Base-by-base conservation (phyloP, 2,888 invertebrate genomes). In the Drosophila hawaiiensis region DNA sequence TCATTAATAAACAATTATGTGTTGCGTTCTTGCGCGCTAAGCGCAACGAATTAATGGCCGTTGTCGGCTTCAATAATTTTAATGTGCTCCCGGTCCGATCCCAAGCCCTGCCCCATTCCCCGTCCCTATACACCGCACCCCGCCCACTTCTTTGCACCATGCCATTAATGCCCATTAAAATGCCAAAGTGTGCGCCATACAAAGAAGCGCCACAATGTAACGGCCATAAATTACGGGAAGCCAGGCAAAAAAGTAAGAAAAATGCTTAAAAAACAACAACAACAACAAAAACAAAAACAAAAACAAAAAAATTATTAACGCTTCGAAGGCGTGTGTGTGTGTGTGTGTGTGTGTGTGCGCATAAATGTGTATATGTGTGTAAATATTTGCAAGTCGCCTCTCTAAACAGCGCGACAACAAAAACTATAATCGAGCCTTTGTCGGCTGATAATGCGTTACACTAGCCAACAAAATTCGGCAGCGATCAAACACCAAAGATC, bases 1-100 rank as follows among this genome's bases (percentile, higher is more conserved):
- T 95, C 95, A 95, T 95, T 95, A 95, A 95, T 95, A 95, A 94
- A 94, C 94, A 94, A 95, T 95, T 95, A 95, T 91, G 90, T 77
- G 83, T 74, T 71, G 66, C 82, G 69, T 84, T 89, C 84, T 89
- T 84, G 82, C 76, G 63, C 78, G 75, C 83, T 80, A 74, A 90
- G 90, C 84, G 84, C 86, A 88, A 85, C 86, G 84, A 90, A 90
- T 90, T 85, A 85, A 85, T 85, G 85, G 89, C 87, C 88, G 55
- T 84, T 88, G 74, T 82, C 66, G 88, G 61, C 84, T 85, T 90
- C 89, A 85, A 90, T 90, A 85, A 85, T 85, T 90, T 85, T 85
- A 85, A 85, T 85, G 85, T 85, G 83, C 68, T 74, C 50, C 53
- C 59, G 33, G 41, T 49, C 53, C 66, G 41, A 55, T 58, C 31